Percentiles rank a stretch among this genome's conserved stretches.
Conservation (phyloP, 2,113 vertebrate genomes). For the Dicerorhinus sumatrensis region DNA sequence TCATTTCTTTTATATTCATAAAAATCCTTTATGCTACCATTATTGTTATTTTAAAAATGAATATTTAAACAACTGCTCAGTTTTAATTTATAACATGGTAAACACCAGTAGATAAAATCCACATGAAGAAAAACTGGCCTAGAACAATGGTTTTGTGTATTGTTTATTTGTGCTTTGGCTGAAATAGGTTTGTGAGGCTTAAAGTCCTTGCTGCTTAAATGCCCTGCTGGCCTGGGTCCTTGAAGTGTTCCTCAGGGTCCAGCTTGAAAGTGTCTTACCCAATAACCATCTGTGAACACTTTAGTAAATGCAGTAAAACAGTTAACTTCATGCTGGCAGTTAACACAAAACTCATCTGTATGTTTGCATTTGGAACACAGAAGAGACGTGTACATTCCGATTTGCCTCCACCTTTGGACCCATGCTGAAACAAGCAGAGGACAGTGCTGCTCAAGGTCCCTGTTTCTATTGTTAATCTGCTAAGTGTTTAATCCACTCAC, state of each 20-base stretch:
- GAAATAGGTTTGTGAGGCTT: background rate
- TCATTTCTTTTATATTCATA: conserved; percentile 17
- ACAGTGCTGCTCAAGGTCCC: background rate
- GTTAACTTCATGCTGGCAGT: background rate
- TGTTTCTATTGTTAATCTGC: conserved; percentile 56
- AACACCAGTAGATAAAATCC: background rate
- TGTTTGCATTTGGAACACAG: background rate
- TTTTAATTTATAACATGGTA: conserved; percentile 24
- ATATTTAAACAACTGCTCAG: background rate
- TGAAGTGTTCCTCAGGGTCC: background rate
- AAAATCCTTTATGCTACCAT: background rate
- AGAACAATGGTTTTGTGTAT: background rate
- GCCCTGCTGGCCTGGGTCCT: background rate
- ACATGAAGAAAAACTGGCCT: background rate
- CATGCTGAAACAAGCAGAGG: background rate
- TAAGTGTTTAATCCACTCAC: conserved; percentile 55
- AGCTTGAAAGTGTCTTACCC: background rate
- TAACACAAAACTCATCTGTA: background rate
- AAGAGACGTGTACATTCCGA: background rate
- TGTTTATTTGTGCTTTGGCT: background rate
- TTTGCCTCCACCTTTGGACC: background rate
- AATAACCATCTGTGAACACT: background rate
- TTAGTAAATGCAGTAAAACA: background rate
- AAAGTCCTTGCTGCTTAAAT: background rate
- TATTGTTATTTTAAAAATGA: background rate